Evolutionary conservation across 2,797 vertebrate species (phyloP).

Genomic region (Staurois parvus): DNA sequence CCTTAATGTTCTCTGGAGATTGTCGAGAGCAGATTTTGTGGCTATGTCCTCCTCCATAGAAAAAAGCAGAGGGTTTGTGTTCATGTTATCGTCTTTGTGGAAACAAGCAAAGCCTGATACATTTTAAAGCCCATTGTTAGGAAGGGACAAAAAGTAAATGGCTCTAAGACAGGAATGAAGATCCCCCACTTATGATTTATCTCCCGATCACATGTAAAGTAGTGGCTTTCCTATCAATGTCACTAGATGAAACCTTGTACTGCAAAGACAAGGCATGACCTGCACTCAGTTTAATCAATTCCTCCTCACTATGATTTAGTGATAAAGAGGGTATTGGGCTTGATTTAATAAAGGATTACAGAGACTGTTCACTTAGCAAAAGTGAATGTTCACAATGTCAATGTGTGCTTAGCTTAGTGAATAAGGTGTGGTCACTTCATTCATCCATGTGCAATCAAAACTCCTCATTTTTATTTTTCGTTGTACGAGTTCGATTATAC

Average conservation of each 20-base stretch:
- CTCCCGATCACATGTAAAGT: slow-evolving; percentile 35
- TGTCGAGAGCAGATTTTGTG: background rate
- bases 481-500: too few species aligned
- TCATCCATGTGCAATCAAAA: too few species aligned
- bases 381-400: too few species aligned
- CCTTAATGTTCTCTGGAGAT: slow-evolving; percentile 16
- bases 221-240: background rate
- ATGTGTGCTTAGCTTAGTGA: too few species aligned
- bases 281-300: background rate
- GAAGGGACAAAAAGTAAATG: slow-evolving; percentile 32
- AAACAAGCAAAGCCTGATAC: slow-evolving; percentile 30
- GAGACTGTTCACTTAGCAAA: background rate
- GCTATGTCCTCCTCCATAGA: slow-evolving; percentile 4
- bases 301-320: background rate
- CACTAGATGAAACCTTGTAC: background rate
- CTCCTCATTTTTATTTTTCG: too few species aligned
- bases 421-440: too few species aligned
- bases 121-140: slow-evolving; percentile 37
- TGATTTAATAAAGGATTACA: background rate
- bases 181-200: slow-evolving; percentile 47
- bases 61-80: slow-evolving; percentile 1
- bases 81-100: slow-evolving; percentile 20
- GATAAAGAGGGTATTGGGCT: background rate
- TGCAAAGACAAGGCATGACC: background rate
- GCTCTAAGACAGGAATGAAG: slow-evolving; percentile 11